Base-by-base conservation (phyloP, 1,140 invertebrate species). In the Periplaneta americana region DNA sequence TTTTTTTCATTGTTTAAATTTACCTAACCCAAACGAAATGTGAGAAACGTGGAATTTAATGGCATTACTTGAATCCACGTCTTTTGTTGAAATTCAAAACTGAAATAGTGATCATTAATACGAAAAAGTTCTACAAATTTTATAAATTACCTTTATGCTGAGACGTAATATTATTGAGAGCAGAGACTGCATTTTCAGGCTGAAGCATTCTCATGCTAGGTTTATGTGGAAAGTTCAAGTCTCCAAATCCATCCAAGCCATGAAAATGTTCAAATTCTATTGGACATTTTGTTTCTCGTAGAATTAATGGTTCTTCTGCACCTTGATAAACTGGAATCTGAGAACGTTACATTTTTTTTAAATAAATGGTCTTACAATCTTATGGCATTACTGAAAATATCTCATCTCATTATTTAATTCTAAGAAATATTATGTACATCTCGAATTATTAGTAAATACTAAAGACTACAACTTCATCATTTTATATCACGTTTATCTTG, bases 321-420 rank as follows among this genome's bases (percentile, higher is more conserved):
- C 94, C 93, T 86, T 88, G 85, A 86, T 88, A 94, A 34, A 94
- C 91, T 75, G 93, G 93, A 84, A 94, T 91, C 93, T 94, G 75
- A 13, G n/a, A 15, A 31, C 33, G 33, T 78, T 76, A 22, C 39
- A 6, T n/a, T 79, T 28, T 74, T 34, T 83, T 79, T 0, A 17
- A 31, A 28, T 37, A 35, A 74, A 79, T 75, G n/a, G 9, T 48
- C 39, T 9, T 37, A 75, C 33, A 10, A 34, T 79, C 22, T 81
- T 36, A 80, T 33, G 1, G 36, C 15, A 39, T 34, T 82, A 1
- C 10, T 34, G 28, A 31, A 77, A 77, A 31, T 33, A 77, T 77
- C 8, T 32, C 28, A 77, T 9, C n/a, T 83, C 22, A 9, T 36
- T 34, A 66, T n/a, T n/a, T n/a, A n/a, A n/a, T n/a, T n/a, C n/a